Conservation (phyloP, 1,140 invertebrate genomes). For the Drosophila takahashii region DNA sequence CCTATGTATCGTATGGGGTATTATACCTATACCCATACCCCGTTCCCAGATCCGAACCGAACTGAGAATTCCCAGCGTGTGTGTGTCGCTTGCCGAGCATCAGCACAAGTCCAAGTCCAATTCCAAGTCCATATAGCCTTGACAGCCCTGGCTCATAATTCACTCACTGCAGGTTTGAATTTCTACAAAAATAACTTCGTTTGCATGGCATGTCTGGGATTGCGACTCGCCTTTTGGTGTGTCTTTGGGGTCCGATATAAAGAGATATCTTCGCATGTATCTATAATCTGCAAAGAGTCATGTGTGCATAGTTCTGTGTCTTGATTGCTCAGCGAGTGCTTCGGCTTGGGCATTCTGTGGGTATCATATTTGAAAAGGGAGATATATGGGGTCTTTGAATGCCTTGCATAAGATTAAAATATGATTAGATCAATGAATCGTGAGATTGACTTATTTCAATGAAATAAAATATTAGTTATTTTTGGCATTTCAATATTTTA, state of each 20-base stretch:
- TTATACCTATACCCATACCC: slow-evolving; percentile 12
- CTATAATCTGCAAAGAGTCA: slow-evolving; percentile 47
- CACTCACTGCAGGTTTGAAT: slow-evolving; percentile 82
- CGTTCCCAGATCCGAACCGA: slow-evolving; percentile 28
- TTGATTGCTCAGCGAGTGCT: slow-evolving; percentile 55
- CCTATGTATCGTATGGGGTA: slow-evolving; percentile 52
- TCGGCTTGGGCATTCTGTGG: slow-evolving; percentile 11
- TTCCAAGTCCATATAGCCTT: slow-evolving; percentile 53
- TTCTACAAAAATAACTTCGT: slow-evolving; percentile 80
- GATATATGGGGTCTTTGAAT: background rate
- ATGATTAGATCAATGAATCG: background rate
- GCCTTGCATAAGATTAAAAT: background rate
- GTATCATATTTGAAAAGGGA: slow-evolving; percentile 18
- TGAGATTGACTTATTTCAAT: no score
- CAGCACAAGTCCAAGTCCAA: slow-evolving; percentile 31
- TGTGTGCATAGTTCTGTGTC: slow-evolving; percentile 41
- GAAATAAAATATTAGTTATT: no score
- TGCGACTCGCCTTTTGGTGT: slow-evolving; percentile 31
- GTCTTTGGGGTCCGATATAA: slow-evolving; percentile 21
- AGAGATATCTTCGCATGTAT: slow-evolving; percentile 34
- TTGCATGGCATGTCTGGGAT: slow-evolving; percentile 65
- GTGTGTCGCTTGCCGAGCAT: slow-evolving; percentile 64
- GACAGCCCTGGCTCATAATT: slow-evolving; percentile 77
- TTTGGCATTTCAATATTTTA: no score
- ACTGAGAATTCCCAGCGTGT: slow-evolving; percentile 59